phyloP scores from a whole-genome alignment of 2,113 vertebrate species.

The Hassar affinis region DNA sequence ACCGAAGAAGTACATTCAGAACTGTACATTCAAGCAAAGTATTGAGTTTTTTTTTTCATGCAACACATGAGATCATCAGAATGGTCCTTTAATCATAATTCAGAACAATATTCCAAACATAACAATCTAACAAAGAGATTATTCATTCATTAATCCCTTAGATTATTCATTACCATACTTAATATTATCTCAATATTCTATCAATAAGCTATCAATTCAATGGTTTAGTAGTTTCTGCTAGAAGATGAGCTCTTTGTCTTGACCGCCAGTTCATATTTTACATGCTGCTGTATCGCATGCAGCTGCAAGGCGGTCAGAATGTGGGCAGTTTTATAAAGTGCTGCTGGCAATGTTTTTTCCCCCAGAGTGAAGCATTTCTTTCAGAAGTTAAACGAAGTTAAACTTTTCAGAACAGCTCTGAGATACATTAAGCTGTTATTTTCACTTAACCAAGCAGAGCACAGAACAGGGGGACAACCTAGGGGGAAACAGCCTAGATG shows the following conservation, averaged over 20 bases:
- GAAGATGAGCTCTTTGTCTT: background rate
- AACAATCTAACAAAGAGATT: background rate
- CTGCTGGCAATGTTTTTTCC: background rate
- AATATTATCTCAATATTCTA: background rate
- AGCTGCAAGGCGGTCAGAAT: constrained; percentile 9
- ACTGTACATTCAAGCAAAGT: constrained; percentile 15
- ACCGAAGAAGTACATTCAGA: constrained; percentile 3
- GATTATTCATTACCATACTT: background rate
- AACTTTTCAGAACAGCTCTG: background rate
- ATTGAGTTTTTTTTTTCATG: background rate
- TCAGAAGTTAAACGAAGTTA: background rate
- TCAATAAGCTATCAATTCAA: background rate
- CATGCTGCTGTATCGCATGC: background rate
- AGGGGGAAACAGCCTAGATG: background rate
- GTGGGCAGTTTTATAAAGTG: constrained; percentile 2
- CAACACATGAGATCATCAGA: background rate
- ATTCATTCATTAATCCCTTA: too few species aligned
- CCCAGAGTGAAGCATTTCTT: background rate
- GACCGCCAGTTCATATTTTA: background rate
- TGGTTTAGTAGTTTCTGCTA: background rate
- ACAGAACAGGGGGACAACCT: background rate
- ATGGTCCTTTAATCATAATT: background rate
- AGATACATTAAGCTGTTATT: background rate
- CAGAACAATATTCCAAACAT: background rate
- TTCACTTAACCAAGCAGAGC: background rate